phyloP scores from a whole-genome alignment of 1,140 invertebrate species.

The Trypoxylus dichotomus region DNA sequence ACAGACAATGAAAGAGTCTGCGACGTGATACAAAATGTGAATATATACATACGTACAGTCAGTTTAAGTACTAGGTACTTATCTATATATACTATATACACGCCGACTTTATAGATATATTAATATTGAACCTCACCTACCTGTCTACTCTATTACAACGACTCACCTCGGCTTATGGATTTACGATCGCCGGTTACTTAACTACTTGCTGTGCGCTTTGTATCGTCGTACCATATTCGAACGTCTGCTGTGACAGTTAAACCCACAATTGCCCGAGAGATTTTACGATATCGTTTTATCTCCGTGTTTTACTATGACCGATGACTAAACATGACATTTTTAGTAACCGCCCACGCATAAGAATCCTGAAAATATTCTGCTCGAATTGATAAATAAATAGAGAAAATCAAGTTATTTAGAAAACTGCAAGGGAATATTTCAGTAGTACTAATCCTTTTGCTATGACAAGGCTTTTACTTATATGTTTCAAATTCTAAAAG shows the following conservation, averaged over 20 bases:
- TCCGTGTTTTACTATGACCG: not conserved
- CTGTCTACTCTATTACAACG: conserved; percentile 2
- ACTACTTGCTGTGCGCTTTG: conserved; percentile 18
- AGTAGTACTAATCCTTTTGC: too few relatives aligned
- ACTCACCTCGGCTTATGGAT: conserved; percentile 3
- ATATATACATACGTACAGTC: conserved; percentile 1
- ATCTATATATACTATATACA: not conserved
- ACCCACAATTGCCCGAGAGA: conserved; percentile 11
- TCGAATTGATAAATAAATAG: not conserved
- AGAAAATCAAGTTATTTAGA: too few relatives aligned
- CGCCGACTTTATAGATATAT: not conserved
- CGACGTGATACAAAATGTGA: conserved; percentile 14
- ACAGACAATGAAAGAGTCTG: conserved; percentile 38
- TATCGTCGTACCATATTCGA: conserved; percentile 5
- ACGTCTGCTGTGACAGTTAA: conserved; percentile 15
- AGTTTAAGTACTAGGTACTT: not conserved
- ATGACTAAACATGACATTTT: conserved; percentile 12
- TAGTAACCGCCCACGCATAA: not conserved
- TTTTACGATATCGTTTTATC: conserved; percentile 23
- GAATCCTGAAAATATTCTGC: not conserved
- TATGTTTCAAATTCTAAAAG: too few relatives aligned
- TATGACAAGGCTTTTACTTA: too few relatives aligned
- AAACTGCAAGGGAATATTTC: too few relatives aligned
- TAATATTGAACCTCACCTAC: conserved; percentile 25
- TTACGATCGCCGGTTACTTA: conserved; percentile 2